Conservation (phyloP, 2,113 vertebrate species). For the Apus apus region DNA sequence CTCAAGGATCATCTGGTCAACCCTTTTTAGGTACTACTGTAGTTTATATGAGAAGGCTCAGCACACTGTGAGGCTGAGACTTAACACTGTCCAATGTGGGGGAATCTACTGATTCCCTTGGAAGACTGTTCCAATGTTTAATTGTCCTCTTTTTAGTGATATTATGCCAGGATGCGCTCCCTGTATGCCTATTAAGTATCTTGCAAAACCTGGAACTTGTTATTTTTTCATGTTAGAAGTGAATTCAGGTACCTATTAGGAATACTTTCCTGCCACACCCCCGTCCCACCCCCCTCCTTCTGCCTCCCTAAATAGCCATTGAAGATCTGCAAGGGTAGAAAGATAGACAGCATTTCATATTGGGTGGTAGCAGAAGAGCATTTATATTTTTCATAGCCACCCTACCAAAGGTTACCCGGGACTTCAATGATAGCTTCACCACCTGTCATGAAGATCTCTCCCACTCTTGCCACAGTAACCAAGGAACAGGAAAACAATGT, state of each 20-base stretch:
- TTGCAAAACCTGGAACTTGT: background rate
- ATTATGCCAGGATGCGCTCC: background rate
- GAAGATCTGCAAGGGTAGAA: background rate
- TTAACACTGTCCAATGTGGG: too few relatives aligned
- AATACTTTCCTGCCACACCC: background rate
- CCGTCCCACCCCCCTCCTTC: accelerated
- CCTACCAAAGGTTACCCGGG: background rate
- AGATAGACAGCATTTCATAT: background rate
- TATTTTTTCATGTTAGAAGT: accelerated
- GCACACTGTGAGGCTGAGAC: too few relatives aligned
- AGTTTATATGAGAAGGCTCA: too few relatives aligned
- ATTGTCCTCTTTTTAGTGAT: background rate
- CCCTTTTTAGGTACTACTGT: too few relatives aligned
- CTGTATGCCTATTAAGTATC: background rate
- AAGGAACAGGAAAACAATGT: background rate
- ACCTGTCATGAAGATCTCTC: background rate
- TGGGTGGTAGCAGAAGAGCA: background rate
- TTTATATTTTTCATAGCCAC: background rate
- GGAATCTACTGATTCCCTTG: too few relatives aligned
- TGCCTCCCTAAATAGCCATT: accelerated
- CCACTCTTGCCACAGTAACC: background rate
- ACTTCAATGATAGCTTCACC: background rate
- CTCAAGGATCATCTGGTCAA: too few relatives aligned
- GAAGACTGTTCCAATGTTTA: too few relatives aligned
- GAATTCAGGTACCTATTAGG: background rate